Conservation (phyloP, 2,113 vertebrate genomes). For the Malurus alboscapulatus region DNA sequence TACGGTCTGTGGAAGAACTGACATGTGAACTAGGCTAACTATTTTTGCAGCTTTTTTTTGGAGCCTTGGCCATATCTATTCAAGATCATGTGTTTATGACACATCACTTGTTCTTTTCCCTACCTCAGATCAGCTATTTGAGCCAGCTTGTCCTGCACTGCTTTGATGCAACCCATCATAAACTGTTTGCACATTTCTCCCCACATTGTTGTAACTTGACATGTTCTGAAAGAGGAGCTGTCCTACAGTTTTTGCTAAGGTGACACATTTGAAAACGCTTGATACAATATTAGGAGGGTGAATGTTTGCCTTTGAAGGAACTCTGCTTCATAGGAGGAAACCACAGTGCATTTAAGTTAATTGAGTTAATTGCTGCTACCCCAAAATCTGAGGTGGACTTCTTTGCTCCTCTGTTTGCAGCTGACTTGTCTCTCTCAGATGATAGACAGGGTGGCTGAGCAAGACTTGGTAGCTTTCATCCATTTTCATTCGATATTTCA, state of each 20-base stretch:
- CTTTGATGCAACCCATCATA: not conserved
- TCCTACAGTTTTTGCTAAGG: not conserved
- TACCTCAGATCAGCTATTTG: not conserved
- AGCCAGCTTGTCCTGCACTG: not conserved
- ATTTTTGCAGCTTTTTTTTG: conserved; percentile 22
- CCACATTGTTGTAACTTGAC: not conserved
- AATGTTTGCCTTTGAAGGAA: not conserved
- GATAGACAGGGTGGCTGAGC: not conserved
- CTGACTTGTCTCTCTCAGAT: not conserved
- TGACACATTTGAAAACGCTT: not conserved
- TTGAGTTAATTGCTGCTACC: not conserved
- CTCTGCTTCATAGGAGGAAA: not conserved
- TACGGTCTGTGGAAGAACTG: not conserved
- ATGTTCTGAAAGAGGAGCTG: not conserved
- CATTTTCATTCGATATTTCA: not conserved
- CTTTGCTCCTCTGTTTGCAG: not conserved
- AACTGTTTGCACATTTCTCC: not conserved
- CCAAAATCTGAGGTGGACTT: not conserved
- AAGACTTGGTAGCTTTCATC: conserved; percentile 1
- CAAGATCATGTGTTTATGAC: not conserved
- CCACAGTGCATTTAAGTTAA: not conserved
- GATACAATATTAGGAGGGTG: not conserved
- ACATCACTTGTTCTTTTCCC: not conserved
- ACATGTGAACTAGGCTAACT: not conserved
- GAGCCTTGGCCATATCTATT: not conserved